Evolutionary conservation across 1,140 invertebrate species (phyloP), one percentile per base, ranked within the genome.

Genomic region (Aleiodes sp.): DNA sequence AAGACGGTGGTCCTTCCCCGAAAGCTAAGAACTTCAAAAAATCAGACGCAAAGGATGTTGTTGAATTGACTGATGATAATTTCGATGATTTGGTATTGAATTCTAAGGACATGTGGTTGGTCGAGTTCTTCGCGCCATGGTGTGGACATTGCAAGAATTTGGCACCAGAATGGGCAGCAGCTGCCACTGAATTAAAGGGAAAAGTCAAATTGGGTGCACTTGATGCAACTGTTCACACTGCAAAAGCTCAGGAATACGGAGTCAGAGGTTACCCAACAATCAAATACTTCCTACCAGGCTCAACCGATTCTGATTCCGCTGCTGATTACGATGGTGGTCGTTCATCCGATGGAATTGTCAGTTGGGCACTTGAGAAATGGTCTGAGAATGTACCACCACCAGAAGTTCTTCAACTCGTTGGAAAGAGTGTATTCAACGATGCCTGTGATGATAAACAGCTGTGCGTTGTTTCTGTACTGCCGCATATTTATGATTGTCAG

Each of bases 41-140:
- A 14, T 79, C 77, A 52, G 87, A 89, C 79, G 82, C 82, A 14
- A 90, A 91, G 73, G 94, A 96, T 84, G 97, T 99, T 2, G 88
- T 99, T 74, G 95, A 97, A 80, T 84, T 99, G 39, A 99, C 97
- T 0, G 97, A 99, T 80, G 90, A 91, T 26, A 99, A 99, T 85
- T 99, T 99, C 82, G 93, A 98, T 70, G 92, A 96, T 78, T 78
- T 93, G 33, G 97, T 99, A 9, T 80, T 98, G 62, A 89, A 96
- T 60, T 96, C 94, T 4, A 94, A 97, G 12, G 96, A 98, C 76
- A 89, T 97, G 84, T 98, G 96, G 95, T 80, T 99, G 59, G 96
- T 99, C 3, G 97, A 99, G 83, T 99, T 99, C 88, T 99, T 92
- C 86, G 98, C 98, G 12, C 98, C 98, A 0, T 97, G 95, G 95